A percentile compares a stretch with the other conserved stretches of the same genome.
Conservation (phyloP, 2,113 vertebrate species). For the Macquaria australasica region DNA sequence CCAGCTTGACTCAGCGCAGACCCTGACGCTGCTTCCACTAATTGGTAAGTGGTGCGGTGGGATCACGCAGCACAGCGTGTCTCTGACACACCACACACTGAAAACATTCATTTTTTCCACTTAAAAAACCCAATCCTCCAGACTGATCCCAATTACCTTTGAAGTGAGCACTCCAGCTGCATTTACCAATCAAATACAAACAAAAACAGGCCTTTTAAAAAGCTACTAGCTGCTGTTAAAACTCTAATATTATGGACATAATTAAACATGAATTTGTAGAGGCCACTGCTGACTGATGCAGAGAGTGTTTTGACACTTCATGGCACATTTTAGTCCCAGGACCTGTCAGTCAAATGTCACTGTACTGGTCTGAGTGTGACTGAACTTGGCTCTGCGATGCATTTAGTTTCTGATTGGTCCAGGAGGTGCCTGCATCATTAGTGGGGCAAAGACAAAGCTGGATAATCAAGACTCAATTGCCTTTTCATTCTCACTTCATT, state of each 20-base stretch:
- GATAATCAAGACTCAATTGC: neutral
- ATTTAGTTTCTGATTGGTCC: neutral
- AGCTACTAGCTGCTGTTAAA: neutral
- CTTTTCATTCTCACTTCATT: neutral
- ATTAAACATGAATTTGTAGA: neutral
- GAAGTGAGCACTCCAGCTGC: conserved; percentile 23
- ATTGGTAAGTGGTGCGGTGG: conserved; percentile 1
- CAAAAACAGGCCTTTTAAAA: conserved; percentile 12
- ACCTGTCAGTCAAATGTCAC: neutral
- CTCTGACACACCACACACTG: neutral
- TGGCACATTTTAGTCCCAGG: neutral
- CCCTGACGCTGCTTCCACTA: neutral
- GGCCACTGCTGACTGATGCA: neutral
- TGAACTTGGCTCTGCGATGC: neutral
- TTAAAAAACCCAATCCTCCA: conserved; percentile 17
- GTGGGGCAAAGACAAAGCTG: neutral
- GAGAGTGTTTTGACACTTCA: neutral
- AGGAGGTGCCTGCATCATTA: neutral
- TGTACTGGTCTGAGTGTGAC: neutral
- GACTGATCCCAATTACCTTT: conserved; percentile 14
- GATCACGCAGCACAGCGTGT: conserved; percentile 10
- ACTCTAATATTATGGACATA: too few species aligned
- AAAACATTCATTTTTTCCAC: conserved; percentile 20
- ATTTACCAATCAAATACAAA: conserved; percentile 21
- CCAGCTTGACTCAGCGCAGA: neutral